Base-by-base conservation (phyloP, 1,140 invertebrate species). In the Drosophila neocordata region DNA sequence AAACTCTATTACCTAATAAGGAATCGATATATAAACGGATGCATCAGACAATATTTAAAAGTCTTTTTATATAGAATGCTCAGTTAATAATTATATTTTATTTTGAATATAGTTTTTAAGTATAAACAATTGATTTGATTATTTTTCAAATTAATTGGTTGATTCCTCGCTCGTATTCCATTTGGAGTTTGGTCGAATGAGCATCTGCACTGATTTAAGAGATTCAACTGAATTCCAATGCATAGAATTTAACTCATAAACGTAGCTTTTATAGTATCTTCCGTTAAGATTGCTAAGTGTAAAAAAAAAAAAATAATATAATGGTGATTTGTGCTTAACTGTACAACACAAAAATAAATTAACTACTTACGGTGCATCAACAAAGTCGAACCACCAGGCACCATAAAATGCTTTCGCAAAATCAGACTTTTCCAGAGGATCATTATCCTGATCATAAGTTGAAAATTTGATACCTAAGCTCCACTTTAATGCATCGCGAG, bases 311-410 rank as follows among this genome's bases (percentile, higher is more conserved):
- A 11, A 11, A 11, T 1, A 13, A 6, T 35, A 1, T 11, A 37
- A 1, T 11, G 11, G 3, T 37, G 11, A 12, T 9, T 37, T 11
- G 12, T 37, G 1, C 3, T 12, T 1, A 24, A 24, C 4, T 24
- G 22, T 2, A 24, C 1, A 24, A 24, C 1, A 24, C 1, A 4
- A 24, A 24, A 24, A 24, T 24, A 4, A 37, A 37, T 37, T 20
- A 6, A 4, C n/a, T 37, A 35, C 38, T 61, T 68, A 73, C 72
- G 37, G 37, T 41, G 62, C 59, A 0, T 18, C 0, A 18, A 37
- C 35, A 27, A 4, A 4, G 4, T 61, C 52, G 37, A 18, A 77
- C 76, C 76, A 77, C 57, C 74, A 77, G 38, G 35, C 73, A 7
- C 73, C 69, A 7, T 57, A 5, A 4, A 11, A 35, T 13, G 64